Evolutionary conservation across 2,797 vertebrate species (phyloP).

Genomic region (Semotilus atromaculatus): DNA sequence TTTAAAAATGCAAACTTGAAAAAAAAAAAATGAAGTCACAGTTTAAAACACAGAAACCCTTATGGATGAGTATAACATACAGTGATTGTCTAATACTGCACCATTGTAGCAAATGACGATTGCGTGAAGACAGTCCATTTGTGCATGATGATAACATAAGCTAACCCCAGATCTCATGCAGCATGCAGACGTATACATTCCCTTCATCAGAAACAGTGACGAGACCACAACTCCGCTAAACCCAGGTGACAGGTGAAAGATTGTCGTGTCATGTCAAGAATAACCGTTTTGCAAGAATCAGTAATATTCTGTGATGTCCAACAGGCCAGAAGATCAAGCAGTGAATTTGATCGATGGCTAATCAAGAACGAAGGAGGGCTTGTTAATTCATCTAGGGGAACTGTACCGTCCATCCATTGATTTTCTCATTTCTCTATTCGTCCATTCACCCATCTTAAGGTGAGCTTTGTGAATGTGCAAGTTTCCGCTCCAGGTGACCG

Average conservation of each 20-base stretch:
- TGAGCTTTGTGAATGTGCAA: slow-evolving; percentile 28
- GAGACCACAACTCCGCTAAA: slow-evolving; percentile 27
- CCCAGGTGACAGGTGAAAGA: slow-evolving; percentile 12
- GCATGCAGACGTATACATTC: slow-evolving; percentile 66
- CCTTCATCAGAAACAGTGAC: slow-evolving; percentile 47
- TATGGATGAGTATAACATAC: slow-evolving; percentile 41
- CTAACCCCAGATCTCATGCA: slow-evolving; percentile 60
- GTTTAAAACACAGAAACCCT: slow-evolving; percentile 29
- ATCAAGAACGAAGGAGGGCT: slow-evolving; percentile 12
- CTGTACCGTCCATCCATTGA: not conserved
- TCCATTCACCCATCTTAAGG: slow-evolving; percentile 7
- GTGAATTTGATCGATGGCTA: slow-evolving; percentile 10
- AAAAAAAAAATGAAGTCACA: slow-evolving; percentile 58
- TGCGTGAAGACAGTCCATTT: slow-evolving; percentile 26
- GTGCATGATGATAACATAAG: slow-evolving; percentile 32
- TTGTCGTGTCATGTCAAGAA: slow-evolving; percentile 25
- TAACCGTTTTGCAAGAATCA: not conserved
- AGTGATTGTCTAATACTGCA: slow-evolving; percentile 69
- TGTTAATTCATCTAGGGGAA: slow-evolving; percentile 22
- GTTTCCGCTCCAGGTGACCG: not conserved
- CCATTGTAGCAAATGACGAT: slow-evolving; percentile 30
- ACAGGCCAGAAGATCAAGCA: slow-evolving; percentile 9
- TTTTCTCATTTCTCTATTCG: not conserved
- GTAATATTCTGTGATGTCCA: slow-evolving; percentile 1
- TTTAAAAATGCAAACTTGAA: slow-evolving; percentile 44